Evolutionary conservation across 2,797 vertebrate species (phyloP).

Genomic region (Sebastes vulpes): DNA sequence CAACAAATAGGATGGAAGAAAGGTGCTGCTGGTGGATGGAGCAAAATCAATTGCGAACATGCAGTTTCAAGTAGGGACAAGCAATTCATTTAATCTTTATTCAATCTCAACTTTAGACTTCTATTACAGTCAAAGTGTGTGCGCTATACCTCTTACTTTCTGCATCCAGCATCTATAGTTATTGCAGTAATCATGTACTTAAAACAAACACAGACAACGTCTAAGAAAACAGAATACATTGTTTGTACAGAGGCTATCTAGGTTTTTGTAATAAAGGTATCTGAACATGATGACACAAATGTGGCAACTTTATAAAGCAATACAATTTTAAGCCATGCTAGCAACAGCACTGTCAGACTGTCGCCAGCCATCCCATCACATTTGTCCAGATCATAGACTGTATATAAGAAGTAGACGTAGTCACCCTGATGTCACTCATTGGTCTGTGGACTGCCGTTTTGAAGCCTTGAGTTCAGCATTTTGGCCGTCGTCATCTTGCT

Average conservation of each 20-base stretch:
- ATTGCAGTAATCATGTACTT: not conserved
- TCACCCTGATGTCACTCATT: not conserved
- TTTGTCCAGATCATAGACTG: not conserved
- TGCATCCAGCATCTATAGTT: not conserved
- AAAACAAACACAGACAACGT: not conserved
- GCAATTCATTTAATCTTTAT: constrained; percentile 45
- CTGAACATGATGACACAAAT: not conserved
- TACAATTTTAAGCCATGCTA: too few species aligned
- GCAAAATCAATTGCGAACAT: constrained; percentile 44
- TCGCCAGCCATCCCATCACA: not conserved
- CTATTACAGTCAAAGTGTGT: constrained; percentile 12
- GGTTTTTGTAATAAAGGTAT: not conserved
- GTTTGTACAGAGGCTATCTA: not conserved
- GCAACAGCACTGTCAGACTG: not conserved
- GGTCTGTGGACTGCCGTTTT: not conserved
- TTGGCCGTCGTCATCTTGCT: not conserved
- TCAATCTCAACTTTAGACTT: constrained; percentile 36
- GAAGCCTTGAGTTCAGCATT: not conserved
- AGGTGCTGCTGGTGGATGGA: constrained; percentile 9
- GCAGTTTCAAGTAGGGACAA: constrained; percentile 40
- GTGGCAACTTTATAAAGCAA: not conserved
- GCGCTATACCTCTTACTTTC: not conserved
- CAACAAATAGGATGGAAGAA: constrained; percentile 42
- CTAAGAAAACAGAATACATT: not conserved
- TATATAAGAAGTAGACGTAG: not conserved